Percentiles rank a stretch among this genome's conserved stretches.
Conservation (phyloP, 2,113 vertebrate species). For the Phaethon lepturus region DNA sequence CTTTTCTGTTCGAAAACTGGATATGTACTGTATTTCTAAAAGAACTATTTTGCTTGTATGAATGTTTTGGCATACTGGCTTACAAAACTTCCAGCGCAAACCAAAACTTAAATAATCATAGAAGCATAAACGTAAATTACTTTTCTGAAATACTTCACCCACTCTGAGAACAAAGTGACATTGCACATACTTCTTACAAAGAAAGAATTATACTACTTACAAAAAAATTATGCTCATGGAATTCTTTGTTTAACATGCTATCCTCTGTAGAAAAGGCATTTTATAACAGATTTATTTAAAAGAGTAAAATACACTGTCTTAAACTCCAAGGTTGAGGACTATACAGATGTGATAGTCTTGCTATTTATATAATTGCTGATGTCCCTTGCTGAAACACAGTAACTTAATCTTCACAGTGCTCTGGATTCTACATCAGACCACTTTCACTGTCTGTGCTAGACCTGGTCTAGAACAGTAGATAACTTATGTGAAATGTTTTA, state of each 20-base stretch:
- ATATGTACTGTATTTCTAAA: not conserved
- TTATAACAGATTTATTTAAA: not conserved
- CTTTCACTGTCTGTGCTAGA: not conserved
- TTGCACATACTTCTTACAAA: not conserved
- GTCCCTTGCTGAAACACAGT: not conserved
- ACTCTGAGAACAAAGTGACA: not conserved
- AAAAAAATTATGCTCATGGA: not conserved
- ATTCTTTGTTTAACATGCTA: not conserved
- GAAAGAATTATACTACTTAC: not conserved
- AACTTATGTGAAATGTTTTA: not conserved
- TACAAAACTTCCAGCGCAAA: not conserved
- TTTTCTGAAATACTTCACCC: not conserved
- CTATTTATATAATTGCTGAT: not conserved
- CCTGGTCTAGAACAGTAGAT: not conserved
- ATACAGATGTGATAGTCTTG: accelerated
- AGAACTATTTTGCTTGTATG: not conserved
- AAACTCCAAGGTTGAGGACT: not conserved
- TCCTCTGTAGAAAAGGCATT: not conserved
- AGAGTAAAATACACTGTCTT: not conserved
- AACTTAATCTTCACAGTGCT: not conserved
- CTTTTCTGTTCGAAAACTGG: not conserved
- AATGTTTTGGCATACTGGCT: not conserved
- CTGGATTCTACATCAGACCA: not conserved
- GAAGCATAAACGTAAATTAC: not conserved
- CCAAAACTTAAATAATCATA: not conserved